phyloP scores from a whole-genome alignment of 2,888 invertebrate genomes.

The Alsophila aescularia region DNA sequence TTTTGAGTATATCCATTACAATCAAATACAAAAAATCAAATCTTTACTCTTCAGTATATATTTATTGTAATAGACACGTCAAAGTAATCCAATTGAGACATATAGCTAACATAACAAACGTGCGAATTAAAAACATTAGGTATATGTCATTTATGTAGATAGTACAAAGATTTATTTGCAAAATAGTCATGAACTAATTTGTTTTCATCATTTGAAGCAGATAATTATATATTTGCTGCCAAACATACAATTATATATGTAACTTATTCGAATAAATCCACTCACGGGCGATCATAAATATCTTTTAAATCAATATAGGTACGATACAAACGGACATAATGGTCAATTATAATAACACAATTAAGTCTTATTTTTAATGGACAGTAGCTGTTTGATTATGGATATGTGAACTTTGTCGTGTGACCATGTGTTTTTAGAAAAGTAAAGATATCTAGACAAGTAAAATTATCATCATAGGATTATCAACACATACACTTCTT shows the following conservation, averaged over 20 bases:
- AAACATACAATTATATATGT: conserved; percentile 16
- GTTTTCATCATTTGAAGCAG: conserved; percentile 25
- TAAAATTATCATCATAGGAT: no score
- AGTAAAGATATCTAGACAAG: no score
- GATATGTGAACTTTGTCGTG: conserved; percentile 6
- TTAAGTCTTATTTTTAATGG: conserved; percentile 34
- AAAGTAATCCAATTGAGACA: conserved; percentile 15
- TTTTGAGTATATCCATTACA: no score
- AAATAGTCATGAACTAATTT: conserved; percentile 34
- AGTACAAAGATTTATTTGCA: conserved; percentile 26
- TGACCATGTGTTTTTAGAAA: conserved; percentile 23
- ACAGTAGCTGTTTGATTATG: conserved; percentile 19
- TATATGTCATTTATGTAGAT: conserved; percentile 10
- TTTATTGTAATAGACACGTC: background rate
- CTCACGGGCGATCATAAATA: conserved; percentile 32
- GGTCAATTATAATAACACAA: conserved; percentile 32
- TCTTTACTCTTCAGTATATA: no score
- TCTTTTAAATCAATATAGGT: conserved; percentile 36
- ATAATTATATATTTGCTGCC: conserved; percentile 18
- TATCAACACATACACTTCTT: no score
- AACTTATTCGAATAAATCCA: conserved; percentile 14
- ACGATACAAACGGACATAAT: conserved; percentile 32
- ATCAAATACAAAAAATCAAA: no score
- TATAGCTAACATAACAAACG: conserved; percentile 7
- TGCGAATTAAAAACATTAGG: conserved; percentile 3